These are phyloP conservation scores for Myzus persicae DNA, from an alignment of 1,140 invertebrate species.

Conservation along the genomic window DNA sequence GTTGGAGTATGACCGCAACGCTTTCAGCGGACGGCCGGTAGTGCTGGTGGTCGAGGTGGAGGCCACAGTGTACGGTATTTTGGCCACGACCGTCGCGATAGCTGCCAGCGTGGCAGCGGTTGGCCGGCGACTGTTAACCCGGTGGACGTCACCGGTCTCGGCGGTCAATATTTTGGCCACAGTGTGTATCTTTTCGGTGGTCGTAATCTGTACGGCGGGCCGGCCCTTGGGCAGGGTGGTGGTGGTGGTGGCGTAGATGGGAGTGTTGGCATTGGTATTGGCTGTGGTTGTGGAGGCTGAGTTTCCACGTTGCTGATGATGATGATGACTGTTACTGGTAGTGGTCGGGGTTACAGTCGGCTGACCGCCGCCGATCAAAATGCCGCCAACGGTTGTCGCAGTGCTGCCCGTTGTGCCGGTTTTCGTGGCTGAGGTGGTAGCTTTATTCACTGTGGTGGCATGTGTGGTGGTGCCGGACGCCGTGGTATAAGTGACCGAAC, in stretches of 20 bases:
- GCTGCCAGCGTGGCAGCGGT: slow-evolving; percentile 62
- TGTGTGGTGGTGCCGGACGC: not conserved
- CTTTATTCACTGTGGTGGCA: slow-evolving; percentile 61
- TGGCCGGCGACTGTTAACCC: slow-evolving; percentile 57
- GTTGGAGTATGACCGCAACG: not conserved
- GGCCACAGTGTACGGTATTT: not conserved
- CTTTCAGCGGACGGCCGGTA: not conserved
- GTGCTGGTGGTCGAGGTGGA: not conserved
- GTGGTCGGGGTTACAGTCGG: slow-evolving; percentile 55
- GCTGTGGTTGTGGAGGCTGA: not conserved
- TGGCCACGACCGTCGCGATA: not conserved
- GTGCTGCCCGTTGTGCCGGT: slow-evolving; percentile 60
- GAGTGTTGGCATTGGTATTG: slow-evolving; percentile 60
- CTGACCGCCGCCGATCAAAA: not conserved
- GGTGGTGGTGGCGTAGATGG: slow-evolving; percentile 60
- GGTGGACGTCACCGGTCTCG: slow-evolving; percentile 64
- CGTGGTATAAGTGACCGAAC: not conserved
- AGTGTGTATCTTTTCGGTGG: not conserved
- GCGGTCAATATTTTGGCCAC: not conserved
- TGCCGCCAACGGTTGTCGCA: not conserved
- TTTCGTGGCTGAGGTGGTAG: slow-evolving; percentile 57
- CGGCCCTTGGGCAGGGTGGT: not conserved
- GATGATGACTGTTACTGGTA: slow-evolving; percentile 62
- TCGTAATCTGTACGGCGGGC: not conserved
- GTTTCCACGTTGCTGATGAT: slow-evolving; percentile 61